Conservation (phyloP, 37 sponge, comb jelly and placozoan genomes). For the Beroe forskalii region DNA sequence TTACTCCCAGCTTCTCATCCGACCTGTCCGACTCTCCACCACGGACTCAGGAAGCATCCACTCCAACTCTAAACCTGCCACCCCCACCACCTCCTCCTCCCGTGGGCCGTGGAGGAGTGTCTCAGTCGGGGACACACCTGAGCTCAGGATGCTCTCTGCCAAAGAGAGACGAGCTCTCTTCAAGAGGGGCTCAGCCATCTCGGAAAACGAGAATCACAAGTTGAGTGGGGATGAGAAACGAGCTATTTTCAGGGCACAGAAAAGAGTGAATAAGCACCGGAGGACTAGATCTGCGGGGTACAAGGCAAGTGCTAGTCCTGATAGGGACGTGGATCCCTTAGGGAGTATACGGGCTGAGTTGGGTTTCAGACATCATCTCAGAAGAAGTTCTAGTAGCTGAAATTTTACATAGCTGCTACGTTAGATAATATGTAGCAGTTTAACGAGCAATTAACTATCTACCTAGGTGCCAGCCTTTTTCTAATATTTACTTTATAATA, state of each 20-base stretch:
- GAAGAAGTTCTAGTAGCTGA: neutral
- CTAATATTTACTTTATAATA: no score
- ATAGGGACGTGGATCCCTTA: neutral
- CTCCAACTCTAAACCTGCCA: neutral
- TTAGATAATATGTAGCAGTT: no score
- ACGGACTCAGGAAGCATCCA: neutral
- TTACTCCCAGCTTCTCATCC: neutral
- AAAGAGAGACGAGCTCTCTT: neutral
- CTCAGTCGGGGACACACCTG: neutral
- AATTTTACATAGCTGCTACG: no score
- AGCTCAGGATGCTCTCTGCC: neutral
- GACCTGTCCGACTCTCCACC: neutral
- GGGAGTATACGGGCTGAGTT: neutral
- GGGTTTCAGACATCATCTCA: neutral
- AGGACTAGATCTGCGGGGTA: neutral
- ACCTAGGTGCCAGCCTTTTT: no score
- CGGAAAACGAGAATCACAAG: neutral
- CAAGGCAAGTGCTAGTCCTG: neutral
- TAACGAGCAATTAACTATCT: no score
- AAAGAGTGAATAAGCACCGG: neutral
- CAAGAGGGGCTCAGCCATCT: neutral
- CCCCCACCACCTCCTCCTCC: neutral
- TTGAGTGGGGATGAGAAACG: neutral
- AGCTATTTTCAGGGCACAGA: neutral
- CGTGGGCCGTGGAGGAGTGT: neutral